Percentiles rank a stretch among this genome's conserved stretches.
These are phyloP conservation scores for Fulmarus glacialis DNA, from an alignment of 2,113 vertebrate genomes.

Conservation along the genomic window DNA sequence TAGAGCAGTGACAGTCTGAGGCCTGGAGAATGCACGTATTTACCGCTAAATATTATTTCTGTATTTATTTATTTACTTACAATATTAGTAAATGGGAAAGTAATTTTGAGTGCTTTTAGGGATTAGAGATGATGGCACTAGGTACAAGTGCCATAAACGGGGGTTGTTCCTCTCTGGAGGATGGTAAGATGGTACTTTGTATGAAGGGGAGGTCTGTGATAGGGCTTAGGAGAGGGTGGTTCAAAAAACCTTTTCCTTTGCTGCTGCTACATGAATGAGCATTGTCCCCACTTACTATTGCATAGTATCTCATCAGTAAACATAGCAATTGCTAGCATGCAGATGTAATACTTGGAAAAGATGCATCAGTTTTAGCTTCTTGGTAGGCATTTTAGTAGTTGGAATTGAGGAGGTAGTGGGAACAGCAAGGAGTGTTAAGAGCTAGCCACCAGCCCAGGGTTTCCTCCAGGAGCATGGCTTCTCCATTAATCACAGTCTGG, in stretches of 20 bases:
- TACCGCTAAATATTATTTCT: not conserved
- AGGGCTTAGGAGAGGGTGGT: not conserved
- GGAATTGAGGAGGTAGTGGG: not conserved
- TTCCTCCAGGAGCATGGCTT: not conserved
- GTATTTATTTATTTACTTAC: not conserved
- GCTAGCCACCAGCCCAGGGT: not conserved
- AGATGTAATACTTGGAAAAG: not conserved
- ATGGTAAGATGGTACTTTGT: not conserved
- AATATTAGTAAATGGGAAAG: not conserved
- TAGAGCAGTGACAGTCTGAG: not conserved
- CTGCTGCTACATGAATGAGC: not conserved
- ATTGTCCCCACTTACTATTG: not conserved
- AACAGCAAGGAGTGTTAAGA: not conserved
- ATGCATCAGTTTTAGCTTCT: not conserved
- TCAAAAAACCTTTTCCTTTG: not conserved
- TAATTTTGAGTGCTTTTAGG: not conserved
- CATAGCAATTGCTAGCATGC: not conserved
- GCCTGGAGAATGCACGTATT: not conserved
- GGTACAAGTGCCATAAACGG: rapidly evolving
- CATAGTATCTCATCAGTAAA: not conserved
- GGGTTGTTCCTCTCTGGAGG: not conserved
- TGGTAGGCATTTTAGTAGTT: not conserved
- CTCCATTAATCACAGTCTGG: not conserved
- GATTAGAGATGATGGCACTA: not conserved
- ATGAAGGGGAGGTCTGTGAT: not conserved